Percentiles rank a stretch among this genome's conserved stretches.
phyloP scores from a whole-genome alignment of 2,113 vertebrate species.

The Orcinus orca region DNA sequence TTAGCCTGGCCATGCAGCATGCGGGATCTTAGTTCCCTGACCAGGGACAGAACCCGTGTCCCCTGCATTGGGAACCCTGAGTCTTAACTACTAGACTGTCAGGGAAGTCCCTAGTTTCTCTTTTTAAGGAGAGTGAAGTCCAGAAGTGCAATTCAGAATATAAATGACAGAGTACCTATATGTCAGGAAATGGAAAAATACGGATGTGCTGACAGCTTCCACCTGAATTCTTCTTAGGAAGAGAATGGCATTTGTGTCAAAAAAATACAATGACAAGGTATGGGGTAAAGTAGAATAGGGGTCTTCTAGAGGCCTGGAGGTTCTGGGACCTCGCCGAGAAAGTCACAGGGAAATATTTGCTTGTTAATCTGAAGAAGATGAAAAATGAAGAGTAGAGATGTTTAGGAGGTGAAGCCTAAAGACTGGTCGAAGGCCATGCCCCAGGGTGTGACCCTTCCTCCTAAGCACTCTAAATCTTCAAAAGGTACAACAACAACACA shows the following conservation, averaged over 20 bases:
- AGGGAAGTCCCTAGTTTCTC: neutral
- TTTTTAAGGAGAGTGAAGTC: neutral
- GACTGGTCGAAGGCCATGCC: neutral
- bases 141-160: neutral
- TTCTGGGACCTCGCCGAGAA: neutral
- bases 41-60: no score
- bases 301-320: neutral
- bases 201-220: neutral
- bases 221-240: neutral
- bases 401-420: neutral
- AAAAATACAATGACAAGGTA: neutral
- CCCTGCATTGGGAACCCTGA: no score
- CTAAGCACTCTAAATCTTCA: neutral
- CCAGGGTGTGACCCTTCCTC: neutral
- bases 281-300: neutral
- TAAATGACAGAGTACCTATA: neutral
- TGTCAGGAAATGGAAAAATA: neutral
- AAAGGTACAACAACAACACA: neutral
- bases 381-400: neutral
- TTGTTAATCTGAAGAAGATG: neutral
- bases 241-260: neutral
- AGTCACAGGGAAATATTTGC: neutral
- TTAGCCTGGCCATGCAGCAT: no score
- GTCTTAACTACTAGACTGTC: neutral
- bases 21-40: no score